Base-by-base conservation (phyloP, 2,113 vertebrate genomes). In the Tautogolabrus adspersus region DNA sequence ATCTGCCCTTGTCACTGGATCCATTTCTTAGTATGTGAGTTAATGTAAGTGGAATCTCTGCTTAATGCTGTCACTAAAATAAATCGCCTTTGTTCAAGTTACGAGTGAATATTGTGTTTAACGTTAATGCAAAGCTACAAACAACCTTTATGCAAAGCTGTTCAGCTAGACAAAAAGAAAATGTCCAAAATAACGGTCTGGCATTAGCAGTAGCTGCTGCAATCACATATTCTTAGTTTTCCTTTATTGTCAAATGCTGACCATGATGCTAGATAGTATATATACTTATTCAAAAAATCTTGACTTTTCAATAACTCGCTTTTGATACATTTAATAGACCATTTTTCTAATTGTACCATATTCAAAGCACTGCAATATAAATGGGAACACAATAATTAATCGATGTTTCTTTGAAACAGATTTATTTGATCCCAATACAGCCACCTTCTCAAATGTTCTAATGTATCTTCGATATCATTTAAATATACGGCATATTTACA, bases 91-190 rank as follows among this genome's bases (percentile, higher is more conserved):
- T 18, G 4, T 65, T 68, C 77, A 86, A 77, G 72, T 92, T 75
- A 84, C 81, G 66, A 82, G 60, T 79, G 75, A 87, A 81, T 77
- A 63, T 72, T 70, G 66, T 75, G 66, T 66, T 30, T 65, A 66
- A 61, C 13, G 10, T 70, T 70, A 67, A 23, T 6, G 8, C 67
- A 46, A 12, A 13, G n/a, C 52, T 23, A 68, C 42, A 56, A 59
- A 46, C 56, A 54, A 34, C 30, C 30, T 34, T 34, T 34, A 6
- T 34, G 30, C 30, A 34, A 34, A 34, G 63, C 57, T 51, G 18
- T 46, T 21, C 21, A n/a, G 22, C 9, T 30, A n/a, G 42, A 51
- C 2, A 5, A 19, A 68, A 47, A 49, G 23, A 46, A 11, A 19
- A 49, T 8, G 30, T 42, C 3, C n/a, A 72, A 51, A 74, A 70